Evolutionary conservation across 64 coral and sea anemone genomes (phyloP), one percentile per base, ranked within the genome.

Genomic region (Montipora foliosa): DNA sequence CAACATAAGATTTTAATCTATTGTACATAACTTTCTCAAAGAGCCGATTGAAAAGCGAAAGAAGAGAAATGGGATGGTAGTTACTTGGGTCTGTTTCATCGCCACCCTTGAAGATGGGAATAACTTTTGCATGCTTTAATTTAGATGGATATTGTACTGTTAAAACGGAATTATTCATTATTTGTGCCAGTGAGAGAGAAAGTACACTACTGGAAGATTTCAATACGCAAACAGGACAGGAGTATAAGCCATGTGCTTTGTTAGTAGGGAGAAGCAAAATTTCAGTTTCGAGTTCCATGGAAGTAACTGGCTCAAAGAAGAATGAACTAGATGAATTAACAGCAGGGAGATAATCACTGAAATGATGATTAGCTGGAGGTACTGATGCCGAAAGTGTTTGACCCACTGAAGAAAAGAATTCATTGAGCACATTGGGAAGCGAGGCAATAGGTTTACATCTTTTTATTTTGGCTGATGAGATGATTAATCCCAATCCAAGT

Each of bases 401-500:
- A 67, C 64, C 64, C 64, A 67, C 64, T 14, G 64, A 67, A 67
- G 64, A 67, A 67, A 67, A 67, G 64, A 67, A 67, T 14, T 67
- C 64, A 67, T 67, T 67, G 64, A 67, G 64, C 64, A 67, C 64
- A 67, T 67, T 67, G 16, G 64, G 64, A 14, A 4, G 6, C 64
- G 64, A 1, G 5, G 16, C 64, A 67, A 67, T 67, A 67, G 64
- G 64, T 14, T 67, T 67, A 67, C 64, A 67, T 67, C 64, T 67
- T 67, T 67, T 67, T 67, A 67, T 67, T 67, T 67, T 14, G 64
- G 64, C 64, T 8, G 64, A 67, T 67, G 64, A 67, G 64, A 67
- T 67, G 64, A 72, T 77, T 89, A 75, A 89, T 77, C 49, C 87
- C 71, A 44, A 53, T 58, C 71, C 87, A 77, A 49, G 71, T 76